A percentile compares a stretch with the other conserved stretches of the same genome.
Conservation (phyloP, 92 coral and sea anemone species). For the Epizoanthus rinbou region DNA sequence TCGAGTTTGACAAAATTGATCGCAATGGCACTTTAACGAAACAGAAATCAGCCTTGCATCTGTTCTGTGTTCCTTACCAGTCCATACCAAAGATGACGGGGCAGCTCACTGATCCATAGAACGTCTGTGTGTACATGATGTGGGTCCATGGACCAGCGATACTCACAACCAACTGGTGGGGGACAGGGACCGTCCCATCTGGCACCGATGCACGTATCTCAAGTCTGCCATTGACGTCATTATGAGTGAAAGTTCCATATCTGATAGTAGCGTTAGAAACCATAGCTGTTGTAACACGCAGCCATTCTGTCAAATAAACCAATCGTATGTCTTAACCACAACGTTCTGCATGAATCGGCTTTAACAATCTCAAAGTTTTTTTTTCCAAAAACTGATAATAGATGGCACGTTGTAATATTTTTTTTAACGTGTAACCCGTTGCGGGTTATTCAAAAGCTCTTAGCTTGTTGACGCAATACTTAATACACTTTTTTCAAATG, state of each 20-base stretch:
- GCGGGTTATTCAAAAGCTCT: too few species aligned
- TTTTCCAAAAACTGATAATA: too few species aligned
- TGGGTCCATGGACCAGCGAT: conserved; percentile 4
- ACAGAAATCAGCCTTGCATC: too few species aligned
- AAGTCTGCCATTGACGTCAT: neutral
- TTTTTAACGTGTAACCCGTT: too few species aligned
- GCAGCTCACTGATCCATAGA: conserved; percentile 18
- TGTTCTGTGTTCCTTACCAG: neutral
- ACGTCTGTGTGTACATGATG: conserved; percentile 22
- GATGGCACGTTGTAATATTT: too few species aligned
- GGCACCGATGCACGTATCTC: neutral
- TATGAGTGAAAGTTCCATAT: neutral
- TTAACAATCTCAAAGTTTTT: too few species aligned
- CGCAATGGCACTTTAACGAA: too few species aligned
- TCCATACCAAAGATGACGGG: conserved; percentile 21
- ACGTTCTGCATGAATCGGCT: too few species aligned
- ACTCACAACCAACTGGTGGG: neutral
- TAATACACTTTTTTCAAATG: too few species aligned
- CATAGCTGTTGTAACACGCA: conserved; percentile 4
- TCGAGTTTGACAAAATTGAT: too few species aligned
- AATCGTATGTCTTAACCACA: too few species aligned
- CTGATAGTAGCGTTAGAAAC: neutral
- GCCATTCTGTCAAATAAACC: neutral
- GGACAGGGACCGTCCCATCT: neutral
- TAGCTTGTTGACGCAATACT: too few species aligned